Evolutionary conservation across 2,888 invertebrate genomes (phyloP).

Genomic region (Eutolmus rufibarbis): DNA sequence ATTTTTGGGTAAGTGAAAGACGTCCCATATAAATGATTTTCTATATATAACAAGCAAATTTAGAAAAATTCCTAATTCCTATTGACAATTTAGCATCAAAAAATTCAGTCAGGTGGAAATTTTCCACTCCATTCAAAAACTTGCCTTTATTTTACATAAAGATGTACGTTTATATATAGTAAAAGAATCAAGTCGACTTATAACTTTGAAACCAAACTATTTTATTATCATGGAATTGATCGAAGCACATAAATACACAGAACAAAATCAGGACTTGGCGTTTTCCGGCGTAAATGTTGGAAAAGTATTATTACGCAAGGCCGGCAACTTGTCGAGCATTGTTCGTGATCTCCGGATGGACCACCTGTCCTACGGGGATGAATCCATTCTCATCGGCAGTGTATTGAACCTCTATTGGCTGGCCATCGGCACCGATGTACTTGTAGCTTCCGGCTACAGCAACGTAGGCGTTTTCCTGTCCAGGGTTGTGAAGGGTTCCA

Average conservation of each 20-base stretch:
- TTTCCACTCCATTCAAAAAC: too few relatives aligned
- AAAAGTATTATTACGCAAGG: not conserved
- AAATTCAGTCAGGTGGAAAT: not conserved
- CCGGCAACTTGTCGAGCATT: constrained; percentile 51
- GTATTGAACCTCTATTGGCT: constrained; percentile 57
- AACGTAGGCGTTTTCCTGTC: constrained; percentile 53
- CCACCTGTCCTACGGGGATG: constrained; percentile 53
- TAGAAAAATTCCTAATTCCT: too few relatives aligned
- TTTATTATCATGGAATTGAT: not conserved
- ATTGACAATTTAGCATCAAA: too few relatives aligned
- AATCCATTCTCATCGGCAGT: constrained; percentile 61
- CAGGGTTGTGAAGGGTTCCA: constrained; percentile 52
- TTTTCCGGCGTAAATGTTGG: not conserved
- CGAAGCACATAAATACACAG: not conserved
- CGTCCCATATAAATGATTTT: too few relatives aligned
- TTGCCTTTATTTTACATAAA: too few relatives aligned
- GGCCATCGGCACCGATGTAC: constrained; percentile 56
- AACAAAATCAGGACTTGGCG: not conserved
- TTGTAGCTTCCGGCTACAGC: constrained; percentile 58
- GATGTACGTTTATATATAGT: too few relatives aligned
- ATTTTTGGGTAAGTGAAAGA: too few relatives aligned
- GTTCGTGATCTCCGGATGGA: constrained; percentile 58
- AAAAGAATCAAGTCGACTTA: not conserved
- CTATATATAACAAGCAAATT: too few relatives aligned
- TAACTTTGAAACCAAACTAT: not conserved